These are phyloP conservation scores for Chrysolina americana DNA, from an alignment of 2,888 invertebrate species.

Conservation along the genomic window DNA sequence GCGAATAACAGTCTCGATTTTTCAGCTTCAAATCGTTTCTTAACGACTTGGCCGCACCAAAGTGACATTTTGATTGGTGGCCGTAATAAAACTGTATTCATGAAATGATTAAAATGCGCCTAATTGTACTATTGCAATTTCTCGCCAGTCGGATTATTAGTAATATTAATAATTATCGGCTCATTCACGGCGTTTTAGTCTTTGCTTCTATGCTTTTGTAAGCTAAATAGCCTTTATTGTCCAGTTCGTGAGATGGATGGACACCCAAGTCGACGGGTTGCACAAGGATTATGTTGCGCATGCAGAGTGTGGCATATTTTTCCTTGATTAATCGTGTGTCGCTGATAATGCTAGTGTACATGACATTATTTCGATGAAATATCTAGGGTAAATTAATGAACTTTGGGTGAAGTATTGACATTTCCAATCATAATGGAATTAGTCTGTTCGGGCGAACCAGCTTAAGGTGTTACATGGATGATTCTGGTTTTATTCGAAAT, in stretches of 20 bases:
- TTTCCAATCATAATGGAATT: slow-evolving; percentile 11
- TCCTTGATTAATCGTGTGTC: slow-evolving; percentile 32
- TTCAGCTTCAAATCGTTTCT: slow-evolving; percentile 31
- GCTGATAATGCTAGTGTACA: slow-evolving; percentile 25
- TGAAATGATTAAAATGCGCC: slow-evolving; percentile 25
- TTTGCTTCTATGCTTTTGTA: slow-evolving; percentile 18
- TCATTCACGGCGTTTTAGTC: slow-evolving; percentile 20
- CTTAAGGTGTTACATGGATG: background rate
- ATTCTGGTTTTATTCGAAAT: background rate
- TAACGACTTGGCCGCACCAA: slow-evolving; percentile 9
- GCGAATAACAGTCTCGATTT: slow-evolving; percentile 13
- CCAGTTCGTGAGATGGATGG: slow-evolving; percentile 17
- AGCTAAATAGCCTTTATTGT: slow-evolving; percentile 17
- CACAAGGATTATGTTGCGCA: slow-evolving; percentile 22
- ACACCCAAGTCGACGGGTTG: slow-evolving; percentile 33
- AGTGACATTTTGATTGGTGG: slow-evolving; percentile 32
- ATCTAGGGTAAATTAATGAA: slow-evolving; percentile 21
- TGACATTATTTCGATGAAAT: slow-evolving; percentile 32
- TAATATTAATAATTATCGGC: slow-evolving; percentile 19
- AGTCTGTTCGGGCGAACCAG: background rate
- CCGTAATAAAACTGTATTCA: slow-evolving; percentile 24
- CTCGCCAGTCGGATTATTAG: slow-evolving; percentile 4
- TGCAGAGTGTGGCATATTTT: slow-evolving; percentile 31
- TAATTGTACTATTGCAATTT: slow-evolving; percentile 21
- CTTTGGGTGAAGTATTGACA: slow-evolving; percentile 10